These are phyloP conservation scores for Anthopleura sola DNA, from an alignment of 64 coral and sea anemone species.

Conservation along the genomic window DNA sequence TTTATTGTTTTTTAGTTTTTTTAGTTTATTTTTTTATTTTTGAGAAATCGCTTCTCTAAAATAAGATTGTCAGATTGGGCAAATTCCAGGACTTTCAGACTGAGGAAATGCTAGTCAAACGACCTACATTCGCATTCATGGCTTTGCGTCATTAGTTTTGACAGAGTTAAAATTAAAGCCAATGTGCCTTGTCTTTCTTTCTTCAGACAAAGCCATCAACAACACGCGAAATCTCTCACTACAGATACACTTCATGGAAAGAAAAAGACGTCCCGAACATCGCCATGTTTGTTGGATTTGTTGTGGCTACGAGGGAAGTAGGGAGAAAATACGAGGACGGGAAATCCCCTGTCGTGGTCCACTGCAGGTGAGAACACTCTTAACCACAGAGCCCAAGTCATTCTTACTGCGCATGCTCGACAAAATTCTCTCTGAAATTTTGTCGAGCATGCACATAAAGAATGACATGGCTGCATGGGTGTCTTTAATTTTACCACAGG, in stretches of 20 bases:
- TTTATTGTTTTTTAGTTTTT: too few relatives aligned
- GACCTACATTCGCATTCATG: too few relatives aligned
- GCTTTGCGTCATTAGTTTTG: background rate
- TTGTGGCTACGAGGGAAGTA: constrained; percentile 59
- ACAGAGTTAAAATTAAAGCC: background rate
- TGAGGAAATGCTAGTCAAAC: too few relatives aligned
- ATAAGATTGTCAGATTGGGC: too few relatives aligned
- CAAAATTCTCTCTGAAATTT: too few relatives aligned
- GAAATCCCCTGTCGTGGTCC: constrained; percentile 66
- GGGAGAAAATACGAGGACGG: constrained; percentile 53
- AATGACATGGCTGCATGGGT: too few relatives aligned
- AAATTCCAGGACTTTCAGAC: background rate
- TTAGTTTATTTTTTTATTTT: too few relatives aligned
- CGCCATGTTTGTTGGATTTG: constrained; percentile 77
- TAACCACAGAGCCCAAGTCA: too few relatives aligned
- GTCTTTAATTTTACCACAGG: too few relatives aligned
- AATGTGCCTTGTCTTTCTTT: background rate
- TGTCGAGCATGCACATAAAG: too few relatives aligned
- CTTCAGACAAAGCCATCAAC: constrained; percentile 28
- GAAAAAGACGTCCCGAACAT: constrained; percentile 71
- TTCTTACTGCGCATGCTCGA: too few relatives aligned
- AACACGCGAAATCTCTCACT: constrained; percentile 63
- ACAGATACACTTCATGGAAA: constrained; percentile 91
- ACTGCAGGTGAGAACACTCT: constrained; percentile 84
- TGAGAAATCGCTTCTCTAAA: too few relatives aligned